Conservation (phyloP, 2,888 invertebrate genomes). For the Neuroscelio doddi region DNA sequence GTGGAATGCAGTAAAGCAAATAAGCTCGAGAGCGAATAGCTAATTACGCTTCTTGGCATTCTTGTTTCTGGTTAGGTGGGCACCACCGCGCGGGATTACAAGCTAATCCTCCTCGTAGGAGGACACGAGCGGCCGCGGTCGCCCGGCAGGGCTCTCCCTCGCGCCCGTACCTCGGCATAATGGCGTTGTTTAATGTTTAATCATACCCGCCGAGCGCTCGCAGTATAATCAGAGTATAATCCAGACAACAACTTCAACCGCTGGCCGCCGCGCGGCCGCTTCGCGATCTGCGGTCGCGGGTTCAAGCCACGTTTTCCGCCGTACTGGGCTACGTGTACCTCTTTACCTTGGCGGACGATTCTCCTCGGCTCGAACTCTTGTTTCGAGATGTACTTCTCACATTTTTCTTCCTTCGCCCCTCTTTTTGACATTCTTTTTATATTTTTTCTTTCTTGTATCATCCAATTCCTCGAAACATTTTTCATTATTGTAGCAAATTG, state of each 20-base stretch:
- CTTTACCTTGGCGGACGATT: slow-evolving; percentile 30
- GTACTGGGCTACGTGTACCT: slow-evolving; percentile 45
- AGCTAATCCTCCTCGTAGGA: slow-evolving; percentile 69
- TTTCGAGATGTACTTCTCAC: no score
- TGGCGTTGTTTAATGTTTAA: slow-evolving; percentile 72
- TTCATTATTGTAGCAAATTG: no score
- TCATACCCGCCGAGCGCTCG: slow-evolving; percentile 66
- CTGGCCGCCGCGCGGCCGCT: slow-evolving; percentile 35
- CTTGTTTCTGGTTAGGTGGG: slow-evolving; percentile 68
- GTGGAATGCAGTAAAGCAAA: slow-evolving; percentile 67
- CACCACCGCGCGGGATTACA: slow-evolving; percentile 58
- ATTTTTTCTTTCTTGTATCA: no score
- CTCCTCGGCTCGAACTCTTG: no score
- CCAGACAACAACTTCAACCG: slow-evolving; percentile 68
- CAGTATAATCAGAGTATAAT: slow-evolving; percentile 71
- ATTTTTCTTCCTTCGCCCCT: no score
- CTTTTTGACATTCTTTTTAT: no score
- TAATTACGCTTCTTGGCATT: slow-evolving; percentile 70
- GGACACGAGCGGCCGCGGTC: slow-evolving; percentile 69
- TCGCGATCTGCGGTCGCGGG: slow-evolving; percentile 46
- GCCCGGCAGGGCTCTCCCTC: slow-evolving; percentile 51
- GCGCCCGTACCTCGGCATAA: slow-evolving; percentile 58
- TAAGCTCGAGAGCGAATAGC: slow-evolving; percentile 66
- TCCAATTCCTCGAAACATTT: no score
- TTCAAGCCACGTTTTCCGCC: slow-evolving; percentile 34